Evolutionary conservation across 2,888 invertebrate genomes (phyloP).

Genomic region (Trichogramma dendrolimi): DNA sequence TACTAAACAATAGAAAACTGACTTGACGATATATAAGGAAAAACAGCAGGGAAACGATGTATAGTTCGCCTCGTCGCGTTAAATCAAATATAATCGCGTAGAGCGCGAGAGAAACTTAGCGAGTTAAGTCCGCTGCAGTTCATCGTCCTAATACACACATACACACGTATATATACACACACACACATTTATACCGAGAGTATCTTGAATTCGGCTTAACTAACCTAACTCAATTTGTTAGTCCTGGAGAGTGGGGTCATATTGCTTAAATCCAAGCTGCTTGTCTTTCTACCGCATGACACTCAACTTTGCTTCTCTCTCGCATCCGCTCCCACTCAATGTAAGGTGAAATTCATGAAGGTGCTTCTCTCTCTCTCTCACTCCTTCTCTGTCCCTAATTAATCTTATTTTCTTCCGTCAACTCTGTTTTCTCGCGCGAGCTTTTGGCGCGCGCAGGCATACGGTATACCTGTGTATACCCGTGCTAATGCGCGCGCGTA

Average conservation of each 20-base stretch:
- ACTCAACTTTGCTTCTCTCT: slow-evolving; percentile 1
- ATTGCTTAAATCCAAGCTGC: slow-evolving; percentile 37
- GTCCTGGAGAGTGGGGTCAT: slow-evolving; percentile 29
- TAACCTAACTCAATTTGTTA: slow-evolving; percentile 44
- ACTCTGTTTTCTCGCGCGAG: not conserved
- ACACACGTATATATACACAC: no score
- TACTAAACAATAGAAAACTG: not conserved
- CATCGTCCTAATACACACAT: no score
- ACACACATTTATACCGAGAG: no score
- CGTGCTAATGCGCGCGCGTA: no score
- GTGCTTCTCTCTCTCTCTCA: not conserved
- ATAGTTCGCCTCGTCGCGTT: slow-evolving; percentile 11
- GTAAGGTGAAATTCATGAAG: not conserved
- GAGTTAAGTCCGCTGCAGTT: not conserved
- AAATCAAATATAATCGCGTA: slow-evolving; percentile 28
- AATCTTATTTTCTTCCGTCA: slow-evolving; percentile 8
- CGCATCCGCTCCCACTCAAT: not conserved
- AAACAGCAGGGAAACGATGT: not conserved
- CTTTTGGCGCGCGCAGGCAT: no score
- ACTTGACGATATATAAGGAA: not conserved
- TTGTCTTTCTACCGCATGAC: slow-evolving; percentile 35
- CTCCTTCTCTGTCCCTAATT: slow-evolving; percentile 16
- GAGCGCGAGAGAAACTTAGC: not conserved
- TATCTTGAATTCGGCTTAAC: slow-evolving; percentile 40
- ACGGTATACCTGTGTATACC: no score